Conservation (phyloP, 2,797 vertebrate genomes). For the Sardinella longiceps region DNA sequence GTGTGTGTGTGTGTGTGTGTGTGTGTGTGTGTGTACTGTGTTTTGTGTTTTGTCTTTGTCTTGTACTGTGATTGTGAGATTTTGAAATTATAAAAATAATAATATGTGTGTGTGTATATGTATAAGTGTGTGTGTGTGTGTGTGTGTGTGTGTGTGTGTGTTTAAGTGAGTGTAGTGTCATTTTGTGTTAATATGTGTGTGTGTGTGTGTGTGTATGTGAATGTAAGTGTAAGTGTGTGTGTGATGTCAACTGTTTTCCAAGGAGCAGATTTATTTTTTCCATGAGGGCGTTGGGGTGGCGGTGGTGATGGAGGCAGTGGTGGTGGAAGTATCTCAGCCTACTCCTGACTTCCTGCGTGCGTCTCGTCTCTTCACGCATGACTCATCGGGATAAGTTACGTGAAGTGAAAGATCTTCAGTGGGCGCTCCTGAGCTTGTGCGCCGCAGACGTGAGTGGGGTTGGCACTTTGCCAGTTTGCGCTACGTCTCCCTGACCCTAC, state of each 20-base stretch:
- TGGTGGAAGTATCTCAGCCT: background rate
- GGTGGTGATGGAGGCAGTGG: background rate
- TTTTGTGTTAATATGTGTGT: too few relatives aligned
- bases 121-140: background rate
- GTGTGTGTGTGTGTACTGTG: background rate
- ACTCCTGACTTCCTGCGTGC: slow-evolving; percentile 12
- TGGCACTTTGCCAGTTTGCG: slow-evolving; percentile 26
- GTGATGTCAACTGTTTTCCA: background rate
- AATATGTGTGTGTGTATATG: background rate
- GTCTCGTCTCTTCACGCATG: slow-evolving; percentile 17
- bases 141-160: too few relatives aligned
- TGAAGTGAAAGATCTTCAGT: slow-evolving; percentile 22
- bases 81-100: too few relatives aligned
- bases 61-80: too few relatives aligned
- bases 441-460: slow-evolving; percentile 18
- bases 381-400: slow-evolving; percentile 21
- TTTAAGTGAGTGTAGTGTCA: too few relatives aligned
- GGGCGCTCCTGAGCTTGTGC: background rate
- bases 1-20: background rate
- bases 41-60: too few relatives aligned
- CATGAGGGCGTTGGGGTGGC: background rate
- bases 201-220: too few relatives aligned
- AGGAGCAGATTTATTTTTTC: background rate
- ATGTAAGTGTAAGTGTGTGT: too few relatives aligned
- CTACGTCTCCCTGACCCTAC: slow-evolving; percentile 22